Conservation (phyloP, 2,888 invertebrate genomes). For the Leptogaster cylindrica region DNA sequence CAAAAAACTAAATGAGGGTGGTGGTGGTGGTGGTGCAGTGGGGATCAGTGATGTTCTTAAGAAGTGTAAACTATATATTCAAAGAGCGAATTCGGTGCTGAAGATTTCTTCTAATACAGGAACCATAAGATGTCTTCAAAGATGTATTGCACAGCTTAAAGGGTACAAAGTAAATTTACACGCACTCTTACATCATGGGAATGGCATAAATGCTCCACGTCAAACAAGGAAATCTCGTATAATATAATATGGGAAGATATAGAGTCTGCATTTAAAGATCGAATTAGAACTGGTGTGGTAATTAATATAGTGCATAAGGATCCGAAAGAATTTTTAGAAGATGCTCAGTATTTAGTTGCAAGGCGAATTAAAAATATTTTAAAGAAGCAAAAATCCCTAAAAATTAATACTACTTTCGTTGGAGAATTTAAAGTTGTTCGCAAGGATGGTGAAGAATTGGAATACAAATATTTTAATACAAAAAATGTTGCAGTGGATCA, state of each 20-base stretch:
- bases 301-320: conserved; percentile 13
- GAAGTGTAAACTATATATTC: no score
- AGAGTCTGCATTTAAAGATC: neutral
- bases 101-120: no score
- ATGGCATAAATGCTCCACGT: no score
- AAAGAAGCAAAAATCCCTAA: neutral
- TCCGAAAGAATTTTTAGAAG: conserved; percentile 3
- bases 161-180: neutral
- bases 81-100: no score
- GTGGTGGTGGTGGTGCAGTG: no score
- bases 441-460: neutral
- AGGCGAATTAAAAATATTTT: neutral
- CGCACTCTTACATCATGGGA: neutral
- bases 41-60: no score
- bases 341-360: neutral
- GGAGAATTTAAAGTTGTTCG: no score
- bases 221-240: neutral
- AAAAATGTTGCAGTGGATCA: neutral
- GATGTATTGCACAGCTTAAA: neutral
- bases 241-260: conserved; percentile 3
- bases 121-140: neutral
- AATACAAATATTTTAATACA: conserved; percentile 21
- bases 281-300: neutral
- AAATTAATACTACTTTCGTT: conserved; percentile 4
- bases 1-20: no score